Base-by-base conservation (phyloP, 2,113 vertebrate species). In the Cranoglanis bouderius region DNA sequence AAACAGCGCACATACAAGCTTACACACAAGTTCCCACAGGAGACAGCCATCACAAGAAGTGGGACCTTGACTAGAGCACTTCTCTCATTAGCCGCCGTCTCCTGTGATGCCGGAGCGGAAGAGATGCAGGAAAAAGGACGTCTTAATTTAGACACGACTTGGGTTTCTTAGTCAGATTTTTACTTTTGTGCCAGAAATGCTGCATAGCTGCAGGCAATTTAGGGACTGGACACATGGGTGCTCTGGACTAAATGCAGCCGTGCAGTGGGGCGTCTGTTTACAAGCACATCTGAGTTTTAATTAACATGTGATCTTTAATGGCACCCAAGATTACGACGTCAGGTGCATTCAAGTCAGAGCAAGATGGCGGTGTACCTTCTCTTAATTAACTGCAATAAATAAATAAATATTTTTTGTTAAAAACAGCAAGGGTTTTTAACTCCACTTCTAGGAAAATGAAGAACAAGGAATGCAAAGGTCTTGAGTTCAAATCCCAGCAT, bases 31-130 rank as follows among this genome's bases (percentile, higher is more conserved):
- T 75, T 55, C 51, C 72, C 59, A 55, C 26, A 49, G 2, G 40
- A 89, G 77, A 89, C 85, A 89, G 90, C 75, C 88, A 46, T 88
- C 85, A 85, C 43, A 81, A 84, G 35, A 89, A 77, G 85, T 72
- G 65, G 63, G 75, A 70, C 81, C 63, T 82, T 32, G 29, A 77
- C 72, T 87, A 67, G 1, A 86, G 83, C 90, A 57, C 29, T 82
- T 89, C 86, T 49, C 85, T 85, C 65, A 87, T 87, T 89, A 87
- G 29, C 85, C 65, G 32, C 29, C 40, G 46, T 81, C 88, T 85
- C 51, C 90, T 84, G 49, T 24, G 53, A 83, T 88, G 55, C 53
- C 63, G 10, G 19, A 46, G 70, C 35, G 51, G 67, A 63, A 16
- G 85, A 87, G 74, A 72, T 77, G 86, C 40, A 84, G 59, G 51